Base-by-base conservation (phyloP, 2,113 vertebrate genomes). In the Rhinoderma darwinii region DNA sequence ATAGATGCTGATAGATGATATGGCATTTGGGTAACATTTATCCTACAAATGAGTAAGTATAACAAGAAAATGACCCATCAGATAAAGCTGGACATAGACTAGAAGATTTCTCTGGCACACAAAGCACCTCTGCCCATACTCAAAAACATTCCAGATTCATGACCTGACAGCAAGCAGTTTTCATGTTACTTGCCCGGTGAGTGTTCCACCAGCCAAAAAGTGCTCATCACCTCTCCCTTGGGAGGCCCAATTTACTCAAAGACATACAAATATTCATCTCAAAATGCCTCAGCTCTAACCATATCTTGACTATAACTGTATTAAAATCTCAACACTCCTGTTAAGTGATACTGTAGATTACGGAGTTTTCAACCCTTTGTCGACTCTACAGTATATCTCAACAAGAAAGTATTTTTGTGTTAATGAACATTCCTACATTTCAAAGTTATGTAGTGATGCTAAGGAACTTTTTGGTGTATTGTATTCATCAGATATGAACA, bases 401-500 rank as follows among this genome's bases (percentile, higher is more conserved):
- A 5, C 77, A 35, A 54, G 32, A 59, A 79, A 81, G 78, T 43
- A 81, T 81, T 81, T 20, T 43, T 63, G 77, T 41, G 37, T 54
- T 75, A 30, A 84, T 17, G 47, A 75, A 39, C 83, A 84, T 84
- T 84, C 83, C 72, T 75, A 47, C 50, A 35, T 37, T 84, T 84
- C 51, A 70, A 3, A 22, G 61, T 66, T 39, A 37, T 44, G 43
- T 39, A 44, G 61, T 86, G 75, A 86, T 51, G 75, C 44, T 15
- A 44, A 51, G 35, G 22, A 25, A 37, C 51, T 39, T 77, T 54
- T 51, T 39, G 47, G 74, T 79, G 25, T 68, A 63, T 86, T 63
- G 44, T 70, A 37, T 86, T 86, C 32, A 77, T 86, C 75, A 79
- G 75, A 86, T 86, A 78, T 50, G 44, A 79, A 80, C 43, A 51